phyloP scores from a whole-genome alignment of 2,888 invertebrate species.

The Aethes cnicana region DNA sequence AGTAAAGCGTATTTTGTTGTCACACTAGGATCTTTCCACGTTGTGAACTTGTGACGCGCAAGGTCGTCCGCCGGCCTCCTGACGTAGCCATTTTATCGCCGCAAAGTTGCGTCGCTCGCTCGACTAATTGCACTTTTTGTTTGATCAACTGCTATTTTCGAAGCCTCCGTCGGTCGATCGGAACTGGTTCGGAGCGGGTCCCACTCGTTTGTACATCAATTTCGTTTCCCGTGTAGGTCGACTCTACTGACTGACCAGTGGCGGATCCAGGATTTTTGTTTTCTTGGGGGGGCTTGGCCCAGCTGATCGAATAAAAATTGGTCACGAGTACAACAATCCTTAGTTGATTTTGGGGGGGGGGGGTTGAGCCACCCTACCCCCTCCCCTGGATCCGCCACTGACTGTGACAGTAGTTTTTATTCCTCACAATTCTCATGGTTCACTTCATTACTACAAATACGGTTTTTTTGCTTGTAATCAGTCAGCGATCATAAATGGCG shows the following conservation, averaged over 20 bases:
- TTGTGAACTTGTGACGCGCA: conserved; percentile 43
- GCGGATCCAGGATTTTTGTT: too few species aligned
- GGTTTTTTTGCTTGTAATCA: conserved; percentile 20
- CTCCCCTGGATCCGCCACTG: too few species aligned
- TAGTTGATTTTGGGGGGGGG: too few species aligned
- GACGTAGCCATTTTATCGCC: conserved; percentile 35
- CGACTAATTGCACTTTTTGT: conserved; percentile 49
- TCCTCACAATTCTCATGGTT: background rate
- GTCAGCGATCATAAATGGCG: conserved; percentile 20
- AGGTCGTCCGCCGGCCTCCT: conserved; percentile 39
- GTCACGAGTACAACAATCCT: too few species aligned
- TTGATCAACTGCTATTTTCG: conserved; percentile 44
- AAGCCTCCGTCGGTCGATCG: conserved; percentile 38
- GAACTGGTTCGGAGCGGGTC: conserved; percentile 46
- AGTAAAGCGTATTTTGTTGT: conserved; percentile 26
- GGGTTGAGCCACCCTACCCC: too few species aligned
- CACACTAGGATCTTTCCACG: conserved; percentile 36
- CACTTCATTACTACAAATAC: conserved; percentile 7
- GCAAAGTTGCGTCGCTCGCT: conserved; percentile 35
- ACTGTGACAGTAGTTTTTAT: conserved; percentile 42
- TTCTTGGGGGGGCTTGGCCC: too few species aligned
- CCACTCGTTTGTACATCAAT: conserved; percentile 46
- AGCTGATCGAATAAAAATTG: too few species aligned
- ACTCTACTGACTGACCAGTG: too few species aligned
- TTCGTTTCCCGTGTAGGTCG: conserved; percentile 45